Evolutionary conservation across 2,888 invertebrate genomes (phyloP), one percentile per base, ranked within the genome.

Genomic region (Leptura quadrifasciata): DNA sequence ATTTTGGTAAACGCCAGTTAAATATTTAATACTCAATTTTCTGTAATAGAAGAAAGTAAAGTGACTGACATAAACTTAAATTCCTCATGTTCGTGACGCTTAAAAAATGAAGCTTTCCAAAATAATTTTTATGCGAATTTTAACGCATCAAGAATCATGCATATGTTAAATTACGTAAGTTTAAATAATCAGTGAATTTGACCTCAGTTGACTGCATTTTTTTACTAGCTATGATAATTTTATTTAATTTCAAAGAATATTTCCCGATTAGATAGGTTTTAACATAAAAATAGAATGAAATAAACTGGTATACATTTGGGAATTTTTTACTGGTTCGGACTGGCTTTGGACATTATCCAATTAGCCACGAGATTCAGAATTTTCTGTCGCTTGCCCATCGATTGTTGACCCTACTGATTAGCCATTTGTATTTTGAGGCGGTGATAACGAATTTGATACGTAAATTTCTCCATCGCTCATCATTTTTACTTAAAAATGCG

Each of bases 141-240:
- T 31, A 31, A 31, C n/a, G 27, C 27, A 6, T 31, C 6, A 3
- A 47, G 4, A 3, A 47, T 15, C 10, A n/a, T 47, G 12, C 15
- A 15, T 47, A 15, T 47, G 5, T n/a, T 15, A 47, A 39, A 39
- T 39, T 15, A 39, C 8, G 12, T 39, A 39, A 39, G 39, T 39
- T 39, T 47, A 15, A 47, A n/a, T n/a, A 47, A 47, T 47, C 47
- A n/a, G n/a, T 47, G 39, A 39, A 39, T 39, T 39, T 47, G 47
- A 47, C 47, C 15, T 15, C 47, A n/a, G 47, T 47, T 15, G 2
- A 17, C 6, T 47, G 4, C n/a, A n/a, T n/a, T 47, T 47, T 47
- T 47, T 47, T 47, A 47, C 10, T 47, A n/a, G n/a, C n/a, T 15
- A 4, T 47, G 47, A 47, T 47, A 47, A 47, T 47, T 47, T 2